Percentiles rank a stretch among this genome's conserved stretches.
Evolutionary conservation across 2,113 vertebrate species (phyloP).

Genomic region (Cacatua alba): DNA sequence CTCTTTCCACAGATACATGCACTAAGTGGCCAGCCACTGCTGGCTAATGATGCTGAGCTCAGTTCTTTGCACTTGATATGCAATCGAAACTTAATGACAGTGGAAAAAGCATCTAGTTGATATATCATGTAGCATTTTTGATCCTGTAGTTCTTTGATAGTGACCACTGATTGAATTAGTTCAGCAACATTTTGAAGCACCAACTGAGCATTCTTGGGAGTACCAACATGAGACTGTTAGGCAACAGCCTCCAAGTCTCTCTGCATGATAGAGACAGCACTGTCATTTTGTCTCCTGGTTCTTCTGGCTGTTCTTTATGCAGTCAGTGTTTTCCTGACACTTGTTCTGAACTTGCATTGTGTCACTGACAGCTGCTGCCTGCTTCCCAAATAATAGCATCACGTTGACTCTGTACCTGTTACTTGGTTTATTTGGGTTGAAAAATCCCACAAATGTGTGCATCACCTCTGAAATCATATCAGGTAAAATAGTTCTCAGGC

Average conservation of each 20-base stretch:
- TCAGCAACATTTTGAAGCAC: neutral
- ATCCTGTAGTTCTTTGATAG: neutral
- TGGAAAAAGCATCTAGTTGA: neutral
- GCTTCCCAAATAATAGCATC: neutral
- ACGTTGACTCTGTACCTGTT: neutral
- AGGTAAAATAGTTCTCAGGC: neutral
- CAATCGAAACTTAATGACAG: neutral
- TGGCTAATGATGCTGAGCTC: rapidly evolving
- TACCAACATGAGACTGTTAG: rapidly evolving
- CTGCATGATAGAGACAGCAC: rapidly evolving
- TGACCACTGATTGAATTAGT: neutral
- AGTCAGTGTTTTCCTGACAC: neutral
- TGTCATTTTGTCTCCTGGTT: neutral
- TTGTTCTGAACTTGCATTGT: neutral
- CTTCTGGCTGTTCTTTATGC: neutral
- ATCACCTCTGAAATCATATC: neutral
- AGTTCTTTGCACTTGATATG: neutral
- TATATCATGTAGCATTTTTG: neutral
- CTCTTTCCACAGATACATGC: neutral
- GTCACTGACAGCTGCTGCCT: neutral
- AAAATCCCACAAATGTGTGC: neutral
- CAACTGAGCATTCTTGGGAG: rapidly evolving
- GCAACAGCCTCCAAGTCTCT: neutral
- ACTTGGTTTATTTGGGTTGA: neutral
- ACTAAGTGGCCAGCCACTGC: neutral